Conservation (phyloP, 2,797 vertebrate genomes). For the Taeniopygia guttata region DNA sequence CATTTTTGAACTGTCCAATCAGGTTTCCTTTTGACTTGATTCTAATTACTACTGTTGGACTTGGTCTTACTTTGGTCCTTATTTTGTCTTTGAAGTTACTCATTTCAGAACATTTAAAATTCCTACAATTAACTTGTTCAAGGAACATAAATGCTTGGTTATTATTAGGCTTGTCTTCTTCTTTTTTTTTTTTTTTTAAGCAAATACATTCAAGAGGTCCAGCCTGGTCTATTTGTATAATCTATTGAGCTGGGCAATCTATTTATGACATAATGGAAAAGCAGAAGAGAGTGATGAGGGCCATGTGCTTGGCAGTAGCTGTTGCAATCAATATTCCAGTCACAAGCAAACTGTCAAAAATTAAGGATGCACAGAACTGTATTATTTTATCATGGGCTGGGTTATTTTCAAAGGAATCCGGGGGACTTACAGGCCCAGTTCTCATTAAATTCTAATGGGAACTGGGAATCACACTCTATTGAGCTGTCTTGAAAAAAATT, state of each 20-base stretch:
- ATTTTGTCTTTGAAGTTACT: background rate
- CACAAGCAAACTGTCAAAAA: conserved; percentile 61
- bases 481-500: conserved; percentile 49
- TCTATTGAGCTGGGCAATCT: conserved; percentile 3
- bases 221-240: conserved; percentile 3
- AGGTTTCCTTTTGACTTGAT: background rate
- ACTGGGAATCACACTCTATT: conserved; percentile 45
- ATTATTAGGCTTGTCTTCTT: background rate
- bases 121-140: background rate
- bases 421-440: conserved; percentile 28
- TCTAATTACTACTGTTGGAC: background rate
- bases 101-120: conserved; percentile 8
- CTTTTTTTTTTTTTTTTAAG: background rate
- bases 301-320: background rate
- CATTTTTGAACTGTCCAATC: background rate
- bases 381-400: conserved; percentile 55
- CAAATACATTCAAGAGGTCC: background rate
- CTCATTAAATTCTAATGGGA: conserved; percentile 68
- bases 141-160: background rate
- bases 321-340: conserved; percentile 59
- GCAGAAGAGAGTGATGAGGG: background rate
- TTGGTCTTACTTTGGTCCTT: background rate
- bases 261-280: conserved; percentile 66
- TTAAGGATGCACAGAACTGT: conserved; percentile 56
- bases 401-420: conserved; percentile 56